A percentile compares a stretch with the other conserved stretches of the same genome.
These are phyloP conservation scores for Nipponia nippon DNA, from an alignment of 2,113 vertebrate species.

Conservation along the genomic window DNA sequence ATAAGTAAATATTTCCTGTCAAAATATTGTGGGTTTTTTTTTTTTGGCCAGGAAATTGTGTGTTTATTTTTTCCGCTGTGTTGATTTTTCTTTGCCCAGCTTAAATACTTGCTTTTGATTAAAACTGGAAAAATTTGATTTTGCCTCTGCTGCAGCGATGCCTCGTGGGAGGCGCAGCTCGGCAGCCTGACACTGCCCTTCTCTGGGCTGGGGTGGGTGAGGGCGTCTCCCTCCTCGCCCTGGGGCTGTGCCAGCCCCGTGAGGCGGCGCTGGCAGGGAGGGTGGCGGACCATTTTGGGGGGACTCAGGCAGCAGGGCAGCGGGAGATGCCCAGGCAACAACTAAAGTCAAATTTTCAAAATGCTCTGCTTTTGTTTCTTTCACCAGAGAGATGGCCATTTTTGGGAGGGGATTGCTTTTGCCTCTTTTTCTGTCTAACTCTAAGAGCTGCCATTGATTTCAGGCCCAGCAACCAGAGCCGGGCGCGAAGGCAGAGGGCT, in stretches of 20 bases:
- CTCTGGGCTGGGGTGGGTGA: neutral
- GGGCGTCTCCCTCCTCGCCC: neutral
- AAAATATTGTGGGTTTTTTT: neutral
- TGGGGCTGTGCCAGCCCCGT: neutral
- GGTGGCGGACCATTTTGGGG: fast-evolving
- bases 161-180: neutral
- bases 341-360: neutral
- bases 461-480: neutral
- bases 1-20: neutral
- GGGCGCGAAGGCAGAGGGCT: neutral
- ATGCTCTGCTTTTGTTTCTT: neutral
- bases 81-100: neutral
- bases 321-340: fast-evolving
- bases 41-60: neutral
- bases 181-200: fast-evolving
- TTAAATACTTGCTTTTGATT: neutral
- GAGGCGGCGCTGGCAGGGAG: neutral
- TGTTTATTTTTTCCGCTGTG: neutral
- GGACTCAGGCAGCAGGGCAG: neutral
- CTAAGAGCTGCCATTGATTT: neutral
- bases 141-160: neutral
- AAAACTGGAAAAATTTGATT: neutral
- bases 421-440: neutral
- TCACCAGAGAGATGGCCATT: neutral
- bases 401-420: neutral